Evolutionary conservation across 2,797 vertebrate species (phyloP).

Genomic region (Sardinella longiceps): DNA sequence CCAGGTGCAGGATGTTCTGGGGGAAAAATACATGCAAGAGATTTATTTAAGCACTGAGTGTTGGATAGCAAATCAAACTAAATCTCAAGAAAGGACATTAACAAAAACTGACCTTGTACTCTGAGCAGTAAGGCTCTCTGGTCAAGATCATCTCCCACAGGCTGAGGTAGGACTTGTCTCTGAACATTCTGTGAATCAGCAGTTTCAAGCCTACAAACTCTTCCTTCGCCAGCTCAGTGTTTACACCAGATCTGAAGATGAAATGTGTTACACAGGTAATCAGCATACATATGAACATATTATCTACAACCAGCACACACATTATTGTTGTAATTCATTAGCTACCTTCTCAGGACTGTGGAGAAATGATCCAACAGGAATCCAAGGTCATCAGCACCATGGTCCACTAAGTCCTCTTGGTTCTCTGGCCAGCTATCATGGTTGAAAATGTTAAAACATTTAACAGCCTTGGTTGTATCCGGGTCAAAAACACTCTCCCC

Average conservation of each 20-base stretch:
- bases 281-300: slow-evolving; percentile 29
- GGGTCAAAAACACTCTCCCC: no score
- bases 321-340: not conserved
- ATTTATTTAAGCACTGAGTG: no score
- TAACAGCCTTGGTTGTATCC: no score
- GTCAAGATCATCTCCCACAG: slow-evolving; percentile 49
- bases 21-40: no score
- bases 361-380: slow-evolving; percentile 45
- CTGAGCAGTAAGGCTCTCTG: slow-evolving; percentile 42
- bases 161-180: slow-evolving; percentile 36
- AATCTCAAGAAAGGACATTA: slow-evolving; percentile 1
- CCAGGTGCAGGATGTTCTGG: slow-evolving; percentile 44
- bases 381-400: slow-evolving; percentile 45
- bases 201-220: slow-evolving; percentile 34
- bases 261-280: slow-evolving; percentile 14
- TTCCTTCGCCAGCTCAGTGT: slow-evolving; percentile 41
- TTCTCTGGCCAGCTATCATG: slow-evolving; percentile 49
- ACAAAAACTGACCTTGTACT: slow-evolving; percentile 44
- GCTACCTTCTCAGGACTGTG: slow-evolving; percentile 30
- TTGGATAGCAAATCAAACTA: no score
- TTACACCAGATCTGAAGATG: slow-evolving; percentile 45
- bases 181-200: slow-evolving; percentile 33
- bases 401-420: slow-evolving; percentile 38
- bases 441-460: no score
- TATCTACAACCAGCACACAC: not conserved